These are phyloP conservation scores for Sylvicola cinctus DNA, from an alignment of 2,888 invertebrate genomes.

Conservation along the genomic window DNA sequence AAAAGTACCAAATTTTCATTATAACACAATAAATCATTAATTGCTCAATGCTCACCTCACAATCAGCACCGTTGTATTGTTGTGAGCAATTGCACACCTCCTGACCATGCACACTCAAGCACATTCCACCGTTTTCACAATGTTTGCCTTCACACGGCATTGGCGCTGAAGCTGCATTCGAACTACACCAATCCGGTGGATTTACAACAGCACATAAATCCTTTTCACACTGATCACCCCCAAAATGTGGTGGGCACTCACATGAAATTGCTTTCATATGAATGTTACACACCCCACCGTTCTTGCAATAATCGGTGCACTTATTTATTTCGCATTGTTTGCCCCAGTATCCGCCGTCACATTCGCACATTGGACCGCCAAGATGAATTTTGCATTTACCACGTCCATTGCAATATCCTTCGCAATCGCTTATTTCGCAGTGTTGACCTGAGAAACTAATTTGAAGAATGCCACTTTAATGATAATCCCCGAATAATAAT, in stretches of 20 bases:
- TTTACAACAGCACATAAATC: constrained; percentile 27
- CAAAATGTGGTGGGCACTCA: constrained; percentile 18
- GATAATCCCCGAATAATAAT: constrained; percentile 11
- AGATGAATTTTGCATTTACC: constrained; percentile 25
- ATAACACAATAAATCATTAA: constrained; percentile 5
- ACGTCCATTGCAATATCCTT: constrained; percentile 33
- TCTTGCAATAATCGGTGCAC: constrained; percentile 30
- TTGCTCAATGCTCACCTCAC: constrained; percentile 24
- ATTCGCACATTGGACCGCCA: constrained; percentile 20
- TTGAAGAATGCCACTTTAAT: not conserved
- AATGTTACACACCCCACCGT: constrained; percentile 23
- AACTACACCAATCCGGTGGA: constrained; percentile 13
- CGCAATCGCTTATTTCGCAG: constrained; percentile 37
- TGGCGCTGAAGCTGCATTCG: not conserved
- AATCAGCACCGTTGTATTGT: constrained; percentile 32
- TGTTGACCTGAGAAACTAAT: constrained; percentile 28
- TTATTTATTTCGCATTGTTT: constrained; percentile 30
- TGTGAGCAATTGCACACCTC: constrained; percentile 33
- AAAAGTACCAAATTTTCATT: not conserved
- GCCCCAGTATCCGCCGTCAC: constrained; percentile 18
- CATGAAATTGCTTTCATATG: constrained; percentile 18
- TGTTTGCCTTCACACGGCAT: constrained; percentile 22
- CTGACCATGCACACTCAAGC: constrained; percentile 25
- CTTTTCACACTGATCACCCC: constrained; percentile 23
- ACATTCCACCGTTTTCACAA: constrained; percentile 34